phyloP scores from a whole-genome alignment of 2,888 invertebrate genomes.

The Leptura quadrifasciata region DNA sequence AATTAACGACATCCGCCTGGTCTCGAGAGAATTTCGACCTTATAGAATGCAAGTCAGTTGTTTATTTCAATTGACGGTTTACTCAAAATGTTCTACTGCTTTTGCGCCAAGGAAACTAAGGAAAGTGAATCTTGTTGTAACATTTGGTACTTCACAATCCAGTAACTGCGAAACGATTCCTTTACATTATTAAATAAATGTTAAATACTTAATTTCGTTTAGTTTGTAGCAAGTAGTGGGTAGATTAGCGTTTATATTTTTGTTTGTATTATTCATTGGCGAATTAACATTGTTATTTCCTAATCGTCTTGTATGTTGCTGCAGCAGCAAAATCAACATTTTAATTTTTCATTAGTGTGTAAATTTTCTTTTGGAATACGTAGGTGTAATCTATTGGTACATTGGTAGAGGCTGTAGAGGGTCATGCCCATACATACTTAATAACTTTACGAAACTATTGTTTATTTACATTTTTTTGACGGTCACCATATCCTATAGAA shows the following conservation, averaged over 20 bases:
- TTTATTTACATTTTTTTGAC: too few relatives aligned
- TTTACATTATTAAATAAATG: slow-evolving; percentile 26
- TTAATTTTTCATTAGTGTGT: background rate
- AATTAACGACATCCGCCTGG: slow-evolving; percentile 61
- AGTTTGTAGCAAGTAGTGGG: background rate
- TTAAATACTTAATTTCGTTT: slow-evolving; percentile 31
- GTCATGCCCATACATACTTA: too few relatives aligned
- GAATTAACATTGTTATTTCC: slow-evolving; percentile 6
- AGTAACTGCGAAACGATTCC: slow-evolving; percentile 17
- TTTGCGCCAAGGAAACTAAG: slow-evolving; percentile 51
- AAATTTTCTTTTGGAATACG: background rate
- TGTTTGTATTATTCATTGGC: slow-evolving; percentile 13
- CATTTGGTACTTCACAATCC: slow-evolving; percentile 34
- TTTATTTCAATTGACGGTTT: slow-evolving; percentile 23
- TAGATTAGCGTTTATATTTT: slow-evolving; percentile 25
- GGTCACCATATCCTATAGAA: too few relatives aligned
- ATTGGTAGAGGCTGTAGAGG: too few relatives aligned
- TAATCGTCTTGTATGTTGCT: background rate
- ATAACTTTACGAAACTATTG: too few relatives aligned
- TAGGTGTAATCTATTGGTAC: too few relatives aligned
- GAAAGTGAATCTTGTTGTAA: slow-evolving; percentile 56
- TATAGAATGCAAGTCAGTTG: slow-evolving; percentile 41
- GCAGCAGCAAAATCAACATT: background rate
- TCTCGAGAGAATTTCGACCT: slow-evolving; percentile 55
- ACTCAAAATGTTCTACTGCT: slow-evolving; percentile 19